Evolutionary conservation across 2,113 vertebrate species (phyloP).

Genomic region (Anguilla japonica): DNA sequence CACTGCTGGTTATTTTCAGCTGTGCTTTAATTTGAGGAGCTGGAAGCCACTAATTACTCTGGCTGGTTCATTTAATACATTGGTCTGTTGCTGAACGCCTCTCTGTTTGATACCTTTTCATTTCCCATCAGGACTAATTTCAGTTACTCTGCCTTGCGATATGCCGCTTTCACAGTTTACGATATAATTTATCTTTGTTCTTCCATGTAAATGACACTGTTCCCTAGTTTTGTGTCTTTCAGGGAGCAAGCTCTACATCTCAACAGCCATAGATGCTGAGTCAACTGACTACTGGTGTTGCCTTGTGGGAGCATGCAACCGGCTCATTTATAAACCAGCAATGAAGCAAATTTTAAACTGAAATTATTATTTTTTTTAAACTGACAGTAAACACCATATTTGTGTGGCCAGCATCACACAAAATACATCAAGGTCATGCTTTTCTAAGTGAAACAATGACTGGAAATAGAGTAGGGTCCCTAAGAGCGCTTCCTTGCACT

Average conservation of each 20-base stretch:
- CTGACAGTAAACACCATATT: neutral
- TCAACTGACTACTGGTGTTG: neutral
- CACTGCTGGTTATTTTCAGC: conserved; percentile 26
- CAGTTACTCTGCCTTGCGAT: conserved; percentile 14
- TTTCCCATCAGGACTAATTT: neutral
- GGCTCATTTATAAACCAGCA: conserved; percentile 13
- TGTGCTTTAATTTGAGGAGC: conserved; percentile 37
- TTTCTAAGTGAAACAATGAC: neutral
- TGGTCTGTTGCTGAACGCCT: conserved; percentile 36
- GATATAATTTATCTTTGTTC: neutral
- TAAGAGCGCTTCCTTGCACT: neutral
- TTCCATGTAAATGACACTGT: neutral
- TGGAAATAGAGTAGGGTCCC: neutral
- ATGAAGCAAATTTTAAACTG: neutral
- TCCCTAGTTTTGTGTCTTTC: neutral
- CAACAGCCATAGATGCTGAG: neutral
- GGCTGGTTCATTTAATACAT: conserved; percentile 33
- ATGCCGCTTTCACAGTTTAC: conserved; percentile 3
- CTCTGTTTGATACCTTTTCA: conserved; percentile 11
- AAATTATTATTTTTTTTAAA: too few species aligned
- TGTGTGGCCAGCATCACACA: neutral
- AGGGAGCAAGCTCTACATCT: conserved; percentile 3
- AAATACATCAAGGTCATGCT: neutral
- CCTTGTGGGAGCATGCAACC: neutral
- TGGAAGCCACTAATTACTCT: conserved; percentile 44